Evolutionary conservation across 2,888 invertebrate species (phyloP).

Genomic region (Tinea pellionella): DNA sequence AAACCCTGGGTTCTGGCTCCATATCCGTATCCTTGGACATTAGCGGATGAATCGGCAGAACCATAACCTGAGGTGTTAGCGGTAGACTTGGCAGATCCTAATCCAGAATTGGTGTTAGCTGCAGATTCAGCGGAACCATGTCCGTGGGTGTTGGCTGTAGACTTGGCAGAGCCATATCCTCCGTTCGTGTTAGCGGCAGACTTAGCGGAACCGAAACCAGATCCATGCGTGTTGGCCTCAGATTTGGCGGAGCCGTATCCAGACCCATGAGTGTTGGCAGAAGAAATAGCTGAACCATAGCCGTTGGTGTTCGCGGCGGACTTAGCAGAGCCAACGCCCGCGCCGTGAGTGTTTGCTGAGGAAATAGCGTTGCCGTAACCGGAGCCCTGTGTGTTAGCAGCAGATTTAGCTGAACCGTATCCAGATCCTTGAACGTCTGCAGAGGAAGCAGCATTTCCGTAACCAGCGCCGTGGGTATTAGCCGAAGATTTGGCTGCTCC

Average conservation of each 20-base stretch:
- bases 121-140: constrained; percentile 36
- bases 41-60: constrained; percentile 16
- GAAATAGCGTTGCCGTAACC: constrained; percentile 27
- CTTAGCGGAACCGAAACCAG: constrained; percentile 30
- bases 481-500: constrained; percentile 18
- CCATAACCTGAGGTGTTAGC: constrained; percentile 19
- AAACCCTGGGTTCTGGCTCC: constrained; percentile 30
- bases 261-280: constrained; percentile 36
- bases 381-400: constrained; percentile 33
- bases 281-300: constrained; percentile 38
- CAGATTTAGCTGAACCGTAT: constrained; percentile 35
- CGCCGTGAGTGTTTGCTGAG: constrained; percentile 25
- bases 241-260: constrained; percentile 29
- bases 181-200: constrained; percentile 27
- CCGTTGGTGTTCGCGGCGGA: constrained; percentile 31
- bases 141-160: constrained; percentile 26
- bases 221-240: constrained; percentile 34
- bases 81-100: constrained; percentile 23
- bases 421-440: constrained; percentile 16
- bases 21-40: constrained; percentile 9
- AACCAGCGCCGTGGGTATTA: constrained; percentile 6
- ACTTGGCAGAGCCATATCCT: constrained; percentile 23
- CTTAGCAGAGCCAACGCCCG: constrained; percentile 17
- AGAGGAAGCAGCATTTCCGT: constrained; percentile 13
- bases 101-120: constrained; percentile 28